Evolutionary conservation across 2,797 vertebrate species (phyloP), one percentile per base, ranked within the genome.

Genomic region (Sternotherus odoratus): DNA sequence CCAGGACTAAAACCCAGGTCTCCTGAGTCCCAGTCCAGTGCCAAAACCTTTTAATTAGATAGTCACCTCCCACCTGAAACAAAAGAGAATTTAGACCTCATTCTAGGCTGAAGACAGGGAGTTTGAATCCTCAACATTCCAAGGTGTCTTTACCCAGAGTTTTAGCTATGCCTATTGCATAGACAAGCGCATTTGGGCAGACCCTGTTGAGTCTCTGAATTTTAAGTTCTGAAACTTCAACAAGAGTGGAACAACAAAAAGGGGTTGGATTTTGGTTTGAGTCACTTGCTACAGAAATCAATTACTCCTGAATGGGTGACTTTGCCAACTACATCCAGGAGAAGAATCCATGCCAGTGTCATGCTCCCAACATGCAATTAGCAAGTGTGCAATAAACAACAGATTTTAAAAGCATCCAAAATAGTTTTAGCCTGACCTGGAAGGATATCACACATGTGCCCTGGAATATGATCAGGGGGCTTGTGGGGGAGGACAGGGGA

Each of bases 111-210:
- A 92, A 87, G 89, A 84, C 57, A 66, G 30, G 28, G n/a, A 54
- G 81, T 48, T 95, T 95, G 95, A 94, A 84, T 82, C 21, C 0
- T 83, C 77, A 43, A 74, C 91, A 63, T 63, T 33, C 33, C 33
- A 33, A 60, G 57, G 30, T 60, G 30, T 33, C 28, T 60, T 33
- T 30, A 33, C 13, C 57, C 57, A 60, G 57, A 33, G 16, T 90
- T 96, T 91, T 92, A 87, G 79, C 93, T 97, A 88, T 91, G 88
- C 89, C 91, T 93, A 92, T 91, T 89, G 90, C 88, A 94, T 57
- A 91, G 92, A 72, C 91, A 78, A 50, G 63, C 11, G 0, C 30
- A 30, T 93, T 94, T 91, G 92, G 91, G 91, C 85, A 79, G 36
- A 94, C 79, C 74, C 86, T 86, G 60, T 60, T 91, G 91, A 0